Evolutionary conservation across 2,888 invertebrate genomes (phyloP).

Genomic region (Cephus spinipes): DNA sequence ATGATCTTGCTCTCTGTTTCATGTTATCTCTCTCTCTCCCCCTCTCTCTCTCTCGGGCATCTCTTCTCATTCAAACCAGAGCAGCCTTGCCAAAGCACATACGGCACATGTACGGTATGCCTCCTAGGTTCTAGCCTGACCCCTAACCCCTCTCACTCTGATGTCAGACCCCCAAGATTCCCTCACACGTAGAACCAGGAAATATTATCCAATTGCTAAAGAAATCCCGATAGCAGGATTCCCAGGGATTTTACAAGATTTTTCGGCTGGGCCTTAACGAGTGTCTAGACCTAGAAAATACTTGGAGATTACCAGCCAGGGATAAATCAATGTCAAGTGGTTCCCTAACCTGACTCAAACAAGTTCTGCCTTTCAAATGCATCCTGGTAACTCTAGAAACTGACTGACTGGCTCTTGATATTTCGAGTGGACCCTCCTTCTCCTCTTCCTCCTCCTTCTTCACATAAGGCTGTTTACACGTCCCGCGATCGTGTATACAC

Average conservation of each 20-base stretch:
- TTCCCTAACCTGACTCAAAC: conserved; percentile 44
- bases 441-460: neutral
- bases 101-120: neutral
- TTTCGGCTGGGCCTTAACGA: neutral
- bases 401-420: conserved; percentile 51
- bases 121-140: neutral
- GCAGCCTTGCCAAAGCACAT: neutral
- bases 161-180: neutral
- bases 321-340: conserved; percentile 56
- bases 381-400: conserved; percentile 42
- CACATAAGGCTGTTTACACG: conserved; percentile 49
- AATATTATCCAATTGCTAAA: neutral
- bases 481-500: conserved; percentile 45
- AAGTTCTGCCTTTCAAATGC: conserved; percentile 29
- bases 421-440: conserved; percentile 52
- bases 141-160: neutral
- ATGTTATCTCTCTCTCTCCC: too few species aligned
- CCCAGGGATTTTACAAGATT: neutral
- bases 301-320: conserved; percentile 39
- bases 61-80: neutral
- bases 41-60: neutral
- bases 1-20: conserved; percentile 5
- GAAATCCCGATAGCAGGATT: neutral
- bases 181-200: neutral
- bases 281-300: conserved; percentile 32